Conservation (phyloP, 2,797 vertebrate genomes). For the Labeo calbasu region DNA sequence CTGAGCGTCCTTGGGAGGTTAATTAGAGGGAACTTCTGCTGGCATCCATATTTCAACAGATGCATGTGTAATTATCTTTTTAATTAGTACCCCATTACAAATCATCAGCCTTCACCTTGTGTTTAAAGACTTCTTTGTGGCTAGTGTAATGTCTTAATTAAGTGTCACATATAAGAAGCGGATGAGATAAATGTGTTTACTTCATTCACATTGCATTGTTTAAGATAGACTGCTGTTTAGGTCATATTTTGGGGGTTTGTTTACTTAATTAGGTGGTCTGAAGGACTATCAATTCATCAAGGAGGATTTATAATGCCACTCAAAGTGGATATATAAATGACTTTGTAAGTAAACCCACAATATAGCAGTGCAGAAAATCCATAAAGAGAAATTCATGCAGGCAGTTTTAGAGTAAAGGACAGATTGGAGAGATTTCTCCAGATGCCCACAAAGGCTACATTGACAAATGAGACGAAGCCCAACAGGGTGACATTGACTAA, state of each 20-base stretch:
- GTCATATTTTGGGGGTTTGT: slow-evolving; percentile 1
- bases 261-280: slow-evolving; percentile 4
- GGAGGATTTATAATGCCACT: background rate
- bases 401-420: background rate
- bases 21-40: slow-evolving; percentile 66
- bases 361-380: background rate
- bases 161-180: slow-evolving; percentile 50
- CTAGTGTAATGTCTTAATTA: slow-evolving; percentile 60
- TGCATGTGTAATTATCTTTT: slow-evolving; percentile 66
- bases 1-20: slow-evolving; percentile 65
- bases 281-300: background rate
- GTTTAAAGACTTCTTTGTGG: slow-evolving; percentile 63
- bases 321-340: background rate
- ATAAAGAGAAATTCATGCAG: background rate
- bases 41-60: slow-evolving; percentile 64
- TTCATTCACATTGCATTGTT: slow-evolving; percentile 15
- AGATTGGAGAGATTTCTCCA: slow-evolving; percentile 6
- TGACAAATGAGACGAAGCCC: slow-evolving; percentile 64
- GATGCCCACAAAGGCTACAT: slow-evolving; percentile 9
- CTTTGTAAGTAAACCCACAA: background rate
- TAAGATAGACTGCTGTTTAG: slow-evolving; percentile 32
- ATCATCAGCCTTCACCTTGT: slow-evolving; percentile 65
- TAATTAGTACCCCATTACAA: slow-evolving; percentile 69
- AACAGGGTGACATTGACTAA: slow-evolving; percentile 69
- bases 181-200: slow-evolving; percentile 53